Evolutionary conservation across 2,797 vertebrate species (phyloP).

Genomic region (Mastacembelus armatus): DNA sequence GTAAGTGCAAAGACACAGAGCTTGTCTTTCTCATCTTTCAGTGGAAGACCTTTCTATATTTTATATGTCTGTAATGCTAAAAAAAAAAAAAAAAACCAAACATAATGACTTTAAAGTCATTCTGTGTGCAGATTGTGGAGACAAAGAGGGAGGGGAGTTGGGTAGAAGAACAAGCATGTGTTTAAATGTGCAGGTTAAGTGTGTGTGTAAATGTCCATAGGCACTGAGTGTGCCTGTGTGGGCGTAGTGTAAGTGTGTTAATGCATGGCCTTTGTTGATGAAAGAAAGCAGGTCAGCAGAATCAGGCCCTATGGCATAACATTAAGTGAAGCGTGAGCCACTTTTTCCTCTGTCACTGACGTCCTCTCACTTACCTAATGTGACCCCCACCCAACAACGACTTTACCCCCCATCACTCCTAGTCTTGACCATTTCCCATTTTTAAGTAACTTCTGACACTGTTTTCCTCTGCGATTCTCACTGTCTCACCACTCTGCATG

Average conservation of each 20-base stretch:
- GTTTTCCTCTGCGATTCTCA: constrained; percentile 16
- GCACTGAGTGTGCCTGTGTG: no score
- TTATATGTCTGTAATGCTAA: background rate
- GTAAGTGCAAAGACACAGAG: background rate
- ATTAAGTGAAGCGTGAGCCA: constrained; percentile 57
- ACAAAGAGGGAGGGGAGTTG: background rate
- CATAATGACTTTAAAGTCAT: background rate
- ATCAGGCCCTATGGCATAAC: constrained; percentile 67
- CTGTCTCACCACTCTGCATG: constrained; percentile 23
- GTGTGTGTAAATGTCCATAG: constrained; percentile 59
- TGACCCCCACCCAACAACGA: background rate
- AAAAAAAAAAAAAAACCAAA: background rate
- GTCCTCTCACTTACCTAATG: constrained; percentile 29
- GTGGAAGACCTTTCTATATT: background rate
- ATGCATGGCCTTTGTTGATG: constrained; percentile 62
- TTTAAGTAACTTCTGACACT: constrained; percentile 14
- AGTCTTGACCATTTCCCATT: constrained; percentile 15
- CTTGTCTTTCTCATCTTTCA: background rate
- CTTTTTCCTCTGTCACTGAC: constrained; percentile 46
- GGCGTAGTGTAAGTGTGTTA: constrained; percentile 44
- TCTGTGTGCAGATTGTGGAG: background rate
- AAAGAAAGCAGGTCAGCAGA: constrained; percentile 83
- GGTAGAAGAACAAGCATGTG: constrained; percentile 6
- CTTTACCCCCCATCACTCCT: constrained; percentile 10
- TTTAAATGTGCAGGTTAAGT: constrained; percentile 48